Base-by-base conservation (phyloP, 2,888 invertebrate species). In the Adineta ricciae region DNA sequence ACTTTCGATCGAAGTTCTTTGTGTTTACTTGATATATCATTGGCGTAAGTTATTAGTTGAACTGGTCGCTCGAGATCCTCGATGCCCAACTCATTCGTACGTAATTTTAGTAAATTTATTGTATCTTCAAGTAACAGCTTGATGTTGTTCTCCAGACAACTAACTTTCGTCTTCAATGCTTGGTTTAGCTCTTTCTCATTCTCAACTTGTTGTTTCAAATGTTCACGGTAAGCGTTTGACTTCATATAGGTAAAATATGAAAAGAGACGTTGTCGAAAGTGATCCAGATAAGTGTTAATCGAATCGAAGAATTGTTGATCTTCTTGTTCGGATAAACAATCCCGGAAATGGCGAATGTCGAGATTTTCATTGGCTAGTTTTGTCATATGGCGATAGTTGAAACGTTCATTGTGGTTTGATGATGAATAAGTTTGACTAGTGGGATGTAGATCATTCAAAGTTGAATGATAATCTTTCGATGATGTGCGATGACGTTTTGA, bases 31-130 rank as follows among this genome's bases (percentile, higher is more conserved):
- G 82, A 52, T 46, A 83, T 84, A 21, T 85, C 78, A 73, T 84
- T 85, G 7, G 84, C 84, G 16, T 56, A 85, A 36, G 72, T 50
- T 54, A 85, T 78, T 19, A 85, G 41, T 56, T 85, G 73, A 21
- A n/a, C 72, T 24, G 85, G 83, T 27, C 73, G 36, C 82, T 85
- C 46, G 46, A 85, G 49, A 41, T 85, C 54, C 56, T 83, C 72
- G 32, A 85, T 82, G 16, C 85, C 85, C 49, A 85, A 83, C 52
- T 85, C 78, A 21, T 52, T 49, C 24, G 85, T 83, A 72, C 84
- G 72, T 82, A 78, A 83, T 84, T 85, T 85, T 19, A 85, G 27
- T 56, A 85, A 82, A 84, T 24, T 21, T 21, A 85, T 84, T 38
- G 73, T 85, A 19, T 83, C 52, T 54, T 85, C 83, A 49, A 85